phyloP scores from a whole-genome alignment of 2,113 vertebrate genomes.

The Tichodroma muraria region DNA sequence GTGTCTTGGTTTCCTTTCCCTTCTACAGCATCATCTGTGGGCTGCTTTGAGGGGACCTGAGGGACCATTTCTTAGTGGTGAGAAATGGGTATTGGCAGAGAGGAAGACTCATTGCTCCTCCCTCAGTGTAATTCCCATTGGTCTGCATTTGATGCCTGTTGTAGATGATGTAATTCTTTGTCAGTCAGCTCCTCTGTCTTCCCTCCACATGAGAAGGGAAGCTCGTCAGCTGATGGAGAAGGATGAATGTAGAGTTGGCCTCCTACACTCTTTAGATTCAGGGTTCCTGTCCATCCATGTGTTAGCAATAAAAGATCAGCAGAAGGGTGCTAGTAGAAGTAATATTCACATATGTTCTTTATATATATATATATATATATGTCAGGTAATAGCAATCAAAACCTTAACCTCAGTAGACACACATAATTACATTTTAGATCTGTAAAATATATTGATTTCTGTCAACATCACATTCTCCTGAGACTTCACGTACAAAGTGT shows the following conservation, averaged over 20 bases:
- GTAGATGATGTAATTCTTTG: neutral
- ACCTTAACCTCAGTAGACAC: neutral
- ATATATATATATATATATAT: neutral
- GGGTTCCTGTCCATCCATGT: neutral
- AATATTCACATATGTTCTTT: neutral
- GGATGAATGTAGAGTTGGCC: neutral
- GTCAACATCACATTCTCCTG: neutral
- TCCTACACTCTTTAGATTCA: neutral
- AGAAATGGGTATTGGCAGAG: neutral
- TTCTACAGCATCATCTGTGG: neutral
- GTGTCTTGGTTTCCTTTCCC: neutral
- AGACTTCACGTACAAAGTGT: neutral
- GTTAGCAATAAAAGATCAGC: neutral
- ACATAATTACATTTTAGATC: neutral
- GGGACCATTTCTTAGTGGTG: neutral
- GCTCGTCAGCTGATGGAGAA: neutral
- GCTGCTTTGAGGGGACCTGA: neutral
- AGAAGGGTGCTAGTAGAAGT: neutral
- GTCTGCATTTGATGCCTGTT: neutral
- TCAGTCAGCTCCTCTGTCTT: neutral
- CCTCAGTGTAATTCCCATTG: neutral
- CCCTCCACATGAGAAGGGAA: neutral
- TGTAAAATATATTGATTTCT: neutral
- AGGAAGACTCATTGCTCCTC: neutral
- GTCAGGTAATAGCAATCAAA: neutral